These are phyloP conservation scores for Rhinoptilus africanus DNA, from an alignment of 2,113 vertebrate genomes.

Conservation along the genomic window DNA sequence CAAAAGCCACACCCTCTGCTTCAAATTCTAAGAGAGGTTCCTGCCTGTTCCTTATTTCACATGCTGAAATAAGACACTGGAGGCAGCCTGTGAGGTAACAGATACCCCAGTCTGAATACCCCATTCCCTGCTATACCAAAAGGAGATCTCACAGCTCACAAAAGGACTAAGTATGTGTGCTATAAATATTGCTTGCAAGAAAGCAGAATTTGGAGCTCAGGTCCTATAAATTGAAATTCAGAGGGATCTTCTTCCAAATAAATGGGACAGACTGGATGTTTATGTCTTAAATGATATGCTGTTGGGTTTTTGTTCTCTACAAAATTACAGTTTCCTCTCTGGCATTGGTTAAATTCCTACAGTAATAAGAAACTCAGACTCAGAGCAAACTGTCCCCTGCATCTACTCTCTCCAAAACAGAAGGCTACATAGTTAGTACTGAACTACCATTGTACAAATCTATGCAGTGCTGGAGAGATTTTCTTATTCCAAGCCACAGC, in stretches of 20 bases:
- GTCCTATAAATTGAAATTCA: neutral
- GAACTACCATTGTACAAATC: neutral
- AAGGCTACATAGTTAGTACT: neutral
- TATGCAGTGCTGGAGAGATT: neutral
- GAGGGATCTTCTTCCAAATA: slow-evolving; percentile 1
- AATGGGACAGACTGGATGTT: neutral
- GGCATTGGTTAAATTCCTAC: slow-evolving; percentile 5
- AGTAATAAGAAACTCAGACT: neutral
- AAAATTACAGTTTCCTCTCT: slow-evolving; percentile 19
- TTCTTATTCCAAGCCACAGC: slow-evolving; percentile 28
- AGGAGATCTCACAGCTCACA: neutral
- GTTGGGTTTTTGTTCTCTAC: neutral
- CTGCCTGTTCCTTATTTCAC: neutral
- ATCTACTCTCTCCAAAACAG: neutral
- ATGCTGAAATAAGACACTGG: slow-evolving; percentile 24
- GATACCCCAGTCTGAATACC: neutral
- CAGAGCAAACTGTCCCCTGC: neutral
- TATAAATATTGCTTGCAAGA: slow-evolving; percentile 31
- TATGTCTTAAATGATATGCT: neutral
- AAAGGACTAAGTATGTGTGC: neutral
- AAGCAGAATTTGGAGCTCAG: neutral
- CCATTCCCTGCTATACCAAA: neutral
- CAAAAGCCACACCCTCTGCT: neutral
- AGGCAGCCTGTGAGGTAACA: neutral
- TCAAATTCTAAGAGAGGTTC: neutral